Evolutionary conservation across 2,797 vertebrate genomes (phyloP), one percentile per base, ranked within the genome.

Genomic region (Babyrousa celebensis): DNA sequence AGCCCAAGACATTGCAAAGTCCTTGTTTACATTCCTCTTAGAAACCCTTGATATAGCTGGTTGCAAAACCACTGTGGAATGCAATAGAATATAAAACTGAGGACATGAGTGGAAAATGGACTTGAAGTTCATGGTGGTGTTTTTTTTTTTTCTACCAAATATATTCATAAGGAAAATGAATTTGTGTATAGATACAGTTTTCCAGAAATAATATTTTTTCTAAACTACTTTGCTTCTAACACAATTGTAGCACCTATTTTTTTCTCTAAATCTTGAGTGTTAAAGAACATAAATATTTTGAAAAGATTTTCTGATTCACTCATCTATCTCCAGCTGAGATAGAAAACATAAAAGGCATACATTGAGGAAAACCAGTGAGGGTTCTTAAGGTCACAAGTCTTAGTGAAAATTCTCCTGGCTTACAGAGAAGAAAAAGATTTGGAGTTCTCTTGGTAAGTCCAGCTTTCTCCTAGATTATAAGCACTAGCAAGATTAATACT

Each of bases 241-340:
- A 78, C 43, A 93, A 87, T 54, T 27, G 8, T 96, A 21, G 43
- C 12, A 95, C 32, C 32, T 92, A 21, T 58, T 94, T 68, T 94
- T 68, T 80, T 18, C 6, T 17, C 23, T 17, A 78, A 72, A 80
- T 97, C 96, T 94, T 95, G 84, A 91, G 77, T 90, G 90, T 97
- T n/a, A 48, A 97, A 97, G 89, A 83, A 95, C 83, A 32, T 87
- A 98, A 97, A 96, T 95, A 95, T 97, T 98, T 97, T 97, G 96
- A 98, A 97, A 97, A 54, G 56, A 96, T 79, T 89, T 97, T 75
- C 92, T 86, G 91, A 88, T 68, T 98, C 95, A 96, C 89, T 58
- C 94, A 80, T 88, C 48, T 72, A 84, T 87, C 85, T 90, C 94
- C 93, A 97, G 89, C 90, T 95, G 95, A 97, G 96, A 90, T 77